These are phyloP conservation scores for Entelurus aequoreus DNA, from an alignment of 2,113 vertebrate species.

Conservation along the genomic window DNA sequence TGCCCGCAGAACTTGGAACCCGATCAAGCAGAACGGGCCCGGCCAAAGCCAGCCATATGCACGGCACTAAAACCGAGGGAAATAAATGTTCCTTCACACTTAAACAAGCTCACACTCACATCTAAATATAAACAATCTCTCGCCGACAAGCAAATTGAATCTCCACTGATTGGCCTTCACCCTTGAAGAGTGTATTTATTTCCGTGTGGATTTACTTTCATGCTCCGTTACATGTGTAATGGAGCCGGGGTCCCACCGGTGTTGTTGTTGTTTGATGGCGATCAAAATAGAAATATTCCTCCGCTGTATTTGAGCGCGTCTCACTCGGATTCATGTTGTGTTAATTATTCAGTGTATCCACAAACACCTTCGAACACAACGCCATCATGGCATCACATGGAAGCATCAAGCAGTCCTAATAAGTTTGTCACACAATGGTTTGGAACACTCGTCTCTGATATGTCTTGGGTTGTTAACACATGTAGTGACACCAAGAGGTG, in stretches of 20 bases:
- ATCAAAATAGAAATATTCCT: background rate
- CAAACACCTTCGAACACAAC: background rate
- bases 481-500: too few species aligned
- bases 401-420: too few species aligned
- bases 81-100: slow-evolving; percentile 40
- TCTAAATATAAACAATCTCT: slow-evolving; percentile 50
- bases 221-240: background rate
- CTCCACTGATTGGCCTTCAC: slow-evolving; percentile 31
- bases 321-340: slow-evolving; percentile 1
- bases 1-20: slow-evolving; percentile 39
- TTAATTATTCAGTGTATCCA: slow-evolving; percentile 8
- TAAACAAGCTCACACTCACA: slow-evolving; percentile 26
- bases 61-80: slow-evolving; percentile 23
- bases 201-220: slow-evolving; percentile 9
- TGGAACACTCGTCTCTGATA: too few species aligned
- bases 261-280: background rate
- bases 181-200: slow-evolving; percentile 18
- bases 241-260: background rate
- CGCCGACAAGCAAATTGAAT: slow-evolving; percentile 39
- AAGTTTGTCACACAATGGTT: too few species aligned
- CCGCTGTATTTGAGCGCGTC: background rate
- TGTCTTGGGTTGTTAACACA: too few species aligned
- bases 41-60: background rate
- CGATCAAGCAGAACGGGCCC: slow-evolving; percentile 32
- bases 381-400: background rate